Evolutionary conservation across 2,888 invertebrate genomes (phyloP).

Genomic region (Ectropis crepuscularia): DNA sequence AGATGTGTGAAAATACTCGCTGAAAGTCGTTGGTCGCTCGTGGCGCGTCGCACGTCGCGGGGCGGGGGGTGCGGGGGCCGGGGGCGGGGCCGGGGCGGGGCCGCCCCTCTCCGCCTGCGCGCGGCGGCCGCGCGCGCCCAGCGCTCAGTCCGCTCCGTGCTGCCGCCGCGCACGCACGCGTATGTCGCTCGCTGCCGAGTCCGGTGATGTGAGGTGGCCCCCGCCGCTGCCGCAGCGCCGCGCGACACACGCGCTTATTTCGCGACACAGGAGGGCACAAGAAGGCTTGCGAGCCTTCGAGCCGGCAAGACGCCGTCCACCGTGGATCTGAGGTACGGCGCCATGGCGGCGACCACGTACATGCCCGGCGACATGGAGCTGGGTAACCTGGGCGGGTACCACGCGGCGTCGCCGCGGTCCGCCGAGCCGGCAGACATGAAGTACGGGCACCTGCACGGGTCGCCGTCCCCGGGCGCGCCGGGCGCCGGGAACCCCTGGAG

Average conservation of each 20-base stretch:
- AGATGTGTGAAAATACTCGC: slow-evolving; percentile 13
- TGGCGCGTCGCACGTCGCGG: neutral
- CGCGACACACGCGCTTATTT: slow-evolving; percentile 80
- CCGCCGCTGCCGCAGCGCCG: slow-evolving; percentile 80
- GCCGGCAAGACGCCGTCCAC: slow-evolving; percentile 87
- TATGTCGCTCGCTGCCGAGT: slow-evolving; percentile 80
- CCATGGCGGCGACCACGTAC: slow-evolving; percentile 98
- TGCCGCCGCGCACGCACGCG: slow-evolving; percentile 86
- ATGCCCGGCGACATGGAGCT: slow-evolving; percentile 95
- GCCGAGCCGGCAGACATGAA: slow-evolving; percentile 98
- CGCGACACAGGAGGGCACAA: slow-evolving; percentile 77
- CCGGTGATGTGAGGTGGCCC: slow-evolving; percentile 84
- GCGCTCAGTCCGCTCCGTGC: slow-evolving; percentile 81
- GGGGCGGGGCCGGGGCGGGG: slow-evolving; percentile 71
- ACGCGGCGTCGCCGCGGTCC: slow-evolving; percentile 93
- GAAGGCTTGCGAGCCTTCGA: slow-evolving; percentile 85
- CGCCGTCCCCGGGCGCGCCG: slow-evolving; percentile 84
- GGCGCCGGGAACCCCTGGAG: slow-evolving; percentile 92
- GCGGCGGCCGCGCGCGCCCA: slow-evolving; percentile 71
- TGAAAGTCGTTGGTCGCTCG: neutral
- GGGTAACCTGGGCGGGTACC: slow-evolving; percentile 92
- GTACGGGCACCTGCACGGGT: slow-evolving; percentile 93
- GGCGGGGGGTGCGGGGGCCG: slow-evolving; percentile 42
- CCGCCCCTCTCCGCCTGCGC: slow-evolving; percentile 54
- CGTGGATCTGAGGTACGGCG: slow-evolving; percentile 87